These are phyloP conservation scores for Vipera ursinii DNA, from an alignment of 2,797 vertebrate genomes.

Conservation along the genomic window DNA sequence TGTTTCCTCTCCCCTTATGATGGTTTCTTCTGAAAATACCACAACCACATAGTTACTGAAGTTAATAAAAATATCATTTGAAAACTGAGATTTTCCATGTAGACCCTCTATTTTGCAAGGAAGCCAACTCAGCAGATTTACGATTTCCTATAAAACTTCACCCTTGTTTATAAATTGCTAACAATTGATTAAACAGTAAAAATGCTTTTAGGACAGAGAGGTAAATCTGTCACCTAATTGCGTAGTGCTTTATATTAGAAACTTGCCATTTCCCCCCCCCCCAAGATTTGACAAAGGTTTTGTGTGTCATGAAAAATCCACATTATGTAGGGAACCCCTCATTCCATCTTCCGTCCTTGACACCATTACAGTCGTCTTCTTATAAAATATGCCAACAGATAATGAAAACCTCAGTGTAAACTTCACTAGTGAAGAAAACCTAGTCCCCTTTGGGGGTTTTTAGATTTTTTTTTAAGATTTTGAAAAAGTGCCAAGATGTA, in stretches of 20 bases:
- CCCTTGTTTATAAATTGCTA: conserved; percentile 76
- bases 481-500: neutral
- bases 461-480: neutral
- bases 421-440: conserved; percentile 5
- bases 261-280: conserved; percentile 38
- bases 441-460: neutral
- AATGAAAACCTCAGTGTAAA: conserved; percentile 60
- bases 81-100: conserved; percentile 52
- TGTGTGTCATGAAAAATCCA: conserved; percentile 52
- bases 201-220: conserved; percentile 77
- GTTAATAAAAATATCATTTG: conserved; percentile 56
- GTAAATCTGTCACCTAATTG: conserved; percentile 76
- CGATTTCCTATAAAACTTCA: conserved; percentile 63
- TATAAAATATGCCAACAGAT: conserved; percentile 40
- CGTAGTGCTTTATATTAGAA: conserved; percentile 70
- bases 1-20: neutral
- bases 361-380: conserved; percentile 13
- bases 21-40: neutral
- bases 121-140: conserved; percentile 69
- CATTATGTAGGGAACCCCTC: conserved; percentile 28
- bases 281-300: conserved; percentile 45
- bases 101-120: conserved; percentile 49
- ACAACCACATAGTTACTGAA: neutral
- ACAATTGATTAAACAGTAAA: conserved; percentile 80
- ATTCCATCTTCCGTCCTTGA: neutral